A percentile compares a stretch with the other conserved stretches of the same genome.
These are phyloP conservation scores for Linyphia triangularis DNA, from an alignment of 2,888 invertebrate species.

Conservation along the genomic window DNA sequence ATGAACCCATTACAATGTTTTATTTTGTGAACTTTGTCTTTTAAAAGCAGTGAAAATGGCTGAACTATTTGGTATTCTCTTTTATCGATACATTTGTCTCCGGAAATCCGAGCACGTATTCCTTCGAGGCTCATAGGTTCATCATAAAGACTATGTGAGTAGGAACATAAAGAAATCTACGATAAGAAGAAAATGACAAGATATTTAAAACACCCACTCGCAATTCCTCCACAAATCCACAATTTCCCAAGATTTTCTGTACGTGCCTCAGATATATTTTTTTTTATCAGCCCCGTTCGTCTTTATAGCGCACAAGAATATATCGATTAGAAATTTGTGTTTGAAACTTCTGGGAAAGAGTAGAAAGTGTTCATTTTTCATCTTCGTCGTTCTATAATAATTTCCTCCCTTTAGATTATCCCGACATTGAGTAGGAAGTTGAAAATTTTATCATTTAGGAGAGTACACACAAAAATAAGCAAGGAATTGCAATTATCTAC, in stretches of 20 bases:
- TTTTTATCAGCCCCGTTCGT: background rate
- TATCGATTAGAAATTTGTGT: background rate
- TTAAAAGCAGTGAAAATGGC: conserved; percentile 3
- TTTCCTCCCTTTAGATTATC: conserved; percentile 18
- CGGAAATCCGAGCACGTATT: background rate
- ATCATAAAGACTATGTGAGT: conserved; percentile 3
- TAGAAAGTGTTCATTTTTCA: background rate
- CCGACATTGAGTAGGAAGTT: too few relatives aligned
- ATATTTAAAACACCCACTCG: background rate
- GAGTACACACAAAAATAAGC: too few relatives aligned
- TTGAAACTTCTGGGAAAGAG: background rate
- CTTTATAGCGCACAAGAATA: background rate
- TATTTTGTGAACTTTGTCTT: background rate
- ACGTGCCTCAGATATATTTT: background rate
- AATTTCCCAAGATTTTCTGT: background rate
- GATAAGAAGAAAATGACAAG: background rate
- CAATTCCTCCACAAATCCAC: background rate
- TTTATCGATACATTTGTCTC: conserved; percentile 3
- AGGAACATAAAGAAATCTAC: background rate
- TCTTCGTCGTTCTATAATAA: conserved; percentile 28
- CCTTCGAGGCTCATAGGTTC: background rate
- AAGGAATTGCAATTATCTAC: too few relatives aligned
- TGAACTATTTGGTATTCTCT: background rate
- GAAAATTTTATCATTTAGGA: too few relatives aligned
- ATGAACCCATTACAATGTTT: too few relatives aligned